Evolutionary conservation across 2,888 invertebrate genomes (phyloP).

Genomic region (Timandra comae): DNA sequence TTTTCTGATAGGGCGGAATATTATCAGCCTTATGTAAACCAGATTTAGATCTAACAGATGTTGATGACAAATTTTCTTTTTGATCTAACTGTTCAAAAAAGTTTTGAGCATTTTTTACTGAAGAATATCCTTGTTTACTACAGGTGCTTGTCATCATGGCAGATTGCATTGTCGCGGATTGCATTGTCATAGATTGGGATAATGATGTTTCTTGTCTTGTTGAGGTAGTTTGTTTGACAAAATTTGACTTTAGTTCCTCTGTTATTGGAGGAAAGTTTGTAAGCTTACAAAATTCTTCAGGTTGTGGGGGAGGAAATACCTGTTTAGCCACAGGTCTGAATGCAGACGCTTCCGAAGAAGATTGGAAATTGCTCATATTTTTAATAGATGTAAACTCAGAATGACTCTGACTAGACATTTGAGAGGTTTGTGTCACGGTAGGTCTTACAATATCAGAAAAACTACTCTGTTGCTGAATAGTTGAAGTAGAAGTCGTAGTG

Average conservation of each 20-base stretch:
- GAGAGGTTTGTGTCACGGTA: constrained; percentile 50
- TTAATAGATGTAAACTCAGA: constrained; percentile 53
- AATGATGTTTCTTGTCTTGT: constrained; percentile 42
- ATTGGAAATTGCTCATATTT: constrained; percentile 55
- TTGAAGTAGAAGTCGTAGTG: constrained; percentile 29
- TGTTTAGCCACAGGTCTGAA: constrained; percentile 69
- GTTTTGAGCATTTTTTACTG: constrained; percentile 57
- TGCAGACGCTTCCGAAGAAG: constrained; percentile 59
- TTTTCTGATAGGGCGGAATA: constrained; percentile 80
- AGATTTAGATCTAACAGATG: constrained; percentile 57
- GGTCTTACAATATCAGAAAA: constrained; percentile 50
- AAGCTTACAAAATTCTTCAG: constrained; percentile 49
- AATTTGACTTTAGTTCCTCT: constrained; percentile 52
- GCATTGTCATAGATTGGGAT: constrained; percentile 44
- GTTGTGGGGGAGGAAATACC: constrained; percentile 53
- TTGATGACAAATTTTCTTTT: constrained; percentile 50
- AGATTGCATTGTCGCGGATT: constrained; percentile 34
- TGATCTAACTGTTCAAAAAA: constrained; percentile 62
- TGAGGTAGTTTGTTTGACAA: constrained; percentile 38
- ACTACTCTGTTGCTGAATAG: constrained; percentile 20
- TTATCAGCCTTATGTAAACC: constrained; percentile 79
- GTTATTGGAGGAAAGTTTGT: constrained; percentile 55
- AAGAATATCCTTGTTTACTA: constrained; percentile 46
- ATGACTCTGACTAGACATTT: constrained; percentile 39
- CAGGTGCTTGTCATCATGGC: constrained; percentile 35